Percentiles rank a stretch among this genome's conserved stretches.
Evolutionary conservation across 2,888 invertebrate species (phyloP).

Genomic region (Sinhomidia bicolor): DNA sequence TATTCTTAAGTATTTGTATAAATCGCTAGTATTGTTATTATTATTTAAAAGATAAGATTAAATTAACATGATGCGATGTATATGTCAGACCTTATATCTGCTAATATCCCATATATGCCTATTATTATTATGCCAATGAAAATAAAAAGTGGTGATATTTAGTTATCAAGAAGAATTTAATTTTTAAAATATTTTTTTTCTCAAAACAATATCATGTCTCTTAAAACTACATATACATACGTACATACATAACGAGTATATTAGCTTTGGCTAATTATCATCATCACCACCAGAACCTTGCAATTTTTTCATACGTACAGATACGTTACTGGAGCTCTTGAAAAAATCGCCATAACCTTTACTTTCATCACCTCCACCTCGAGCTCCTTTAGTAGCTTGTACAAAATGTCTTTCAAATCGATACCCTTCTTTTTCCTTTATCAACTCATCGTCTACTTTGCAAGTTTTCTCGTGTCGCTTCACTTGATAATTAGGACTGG

Average conservation of each 20-base stretch:
- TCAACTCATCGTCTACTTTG: no score
- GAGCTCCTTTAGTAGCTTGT: no score
- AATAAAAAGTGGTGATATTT: not conserved
- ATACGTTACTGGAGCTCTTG: not conserved
- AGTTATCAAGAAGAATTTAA: no score
- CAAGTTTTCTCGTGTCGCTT: not conserved
- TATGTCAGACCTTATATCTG: not conserved
- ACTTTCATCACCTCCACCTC: not conserved
- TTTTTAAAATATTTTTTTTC: no score
- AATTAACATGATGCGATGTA: not conserved
- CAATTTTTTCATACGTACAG: not conserved
- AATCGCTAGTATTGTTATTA: not conserved
- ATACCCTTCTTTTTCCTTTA: not conserved
- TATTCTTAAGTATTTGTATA: no score
- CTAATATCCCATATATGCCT: not conserved
- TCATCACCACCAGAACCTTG: not conserved
- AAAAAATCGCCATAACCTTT: not conserved
- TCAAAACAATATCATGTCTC: no score
- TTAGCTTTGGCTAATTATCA: not conserved
- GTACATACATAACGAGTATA: no score
- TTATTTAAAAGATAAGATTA: not conserved
- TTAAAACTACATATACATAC: no score
- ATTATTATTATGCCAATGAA: not conserved
- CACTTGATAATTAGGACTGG: not conserved
- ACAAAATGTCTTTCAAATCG: not conserved